phyloP scores from a whole-genome alignment of 2,888 invertebrate species.

The Lasioglossum vierecki region DNA sequence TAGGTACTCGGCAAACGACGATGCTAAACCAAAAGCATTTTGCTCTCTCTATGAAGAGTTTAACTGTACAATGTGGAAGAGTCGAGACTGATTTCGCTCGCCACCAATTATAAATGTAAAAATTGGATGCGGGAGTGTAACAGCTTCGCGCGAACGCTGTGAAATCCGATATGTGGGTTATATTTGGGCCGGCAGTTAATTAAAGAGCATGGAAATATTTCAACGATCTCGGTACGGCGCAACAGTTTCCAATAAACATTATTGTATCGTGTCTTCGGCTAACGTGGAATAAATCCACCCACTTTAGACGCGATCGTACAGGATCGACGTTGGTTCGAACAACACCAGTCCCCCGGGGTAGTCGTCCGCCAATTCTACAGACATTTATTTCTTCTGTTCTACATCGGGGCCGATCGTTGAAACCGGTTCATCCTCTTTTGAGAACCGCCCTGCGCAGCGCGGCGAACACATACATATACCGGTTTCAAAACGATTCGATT shows the following conservation, averaged over 20 bases:
- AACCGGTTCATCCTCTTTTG: not conserved
- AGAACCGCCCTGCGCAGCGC: not conserved
- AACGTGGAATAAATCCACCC: not conserved
- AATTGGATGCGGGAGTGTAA: not conserved
- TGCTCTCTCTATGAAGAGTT: not conserved
- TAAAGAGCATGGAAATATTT: not conserved
- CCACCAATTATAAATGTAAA: not conserved
- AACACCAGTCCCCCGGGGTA: not conserved
- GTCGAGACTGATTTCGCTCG: not conserved
- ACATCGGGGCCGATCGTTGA: not conserved
- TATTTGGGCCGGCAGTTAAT: not conserved
- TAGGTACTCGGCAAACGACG: no score
- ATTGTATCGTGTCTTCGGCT: not conserved
- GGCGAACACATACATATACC: not conserved
- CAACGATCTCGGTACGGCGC: not conserved
- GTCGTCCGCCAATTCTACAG: not conserved
- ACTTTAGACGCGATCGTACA: not conserved
- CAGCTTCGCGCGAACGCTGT: not conserved
- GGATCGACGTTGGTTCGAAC: not conserved
- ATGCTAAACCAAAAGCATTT: not conserved
- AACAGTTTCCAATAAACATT: not conserved
- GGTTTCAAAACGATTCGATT: constrained; percentile 6
- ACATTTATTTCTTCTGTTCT: constrained; percentile 8
- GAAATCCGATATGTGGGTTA: not conserved
- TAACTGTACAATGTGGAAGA: not conserved